Percentiles rank a stretch among this genome's conserved stretches.
Evolutionary conservation across 1,140 invertebrate species (phyloP).

Genomic region (Batillaria attramentaria): DNA sequence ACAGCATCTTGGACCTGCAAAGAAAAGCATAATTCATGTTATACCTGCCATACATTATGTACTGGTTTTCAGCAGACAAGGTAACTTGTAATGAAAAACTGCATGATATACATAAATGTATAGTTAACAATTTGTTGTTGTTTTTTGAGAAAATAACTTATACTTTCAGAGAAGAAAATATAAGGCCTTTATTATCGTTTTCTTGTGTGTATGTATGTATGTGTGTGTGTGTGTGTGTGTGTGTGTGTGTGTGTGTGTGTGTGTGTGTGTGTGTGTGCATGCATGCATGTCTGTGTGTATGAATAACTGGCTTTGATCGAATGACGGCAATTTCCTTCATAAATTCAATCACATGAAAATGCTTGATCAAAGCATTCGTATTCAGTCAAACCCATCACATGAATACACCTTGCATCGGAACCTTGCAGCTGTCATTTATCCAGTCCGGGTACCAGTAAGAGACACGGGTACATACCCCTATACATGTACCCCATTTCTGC

Average conservation of each 20-base stretch:
- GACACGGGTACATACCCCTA: no score
- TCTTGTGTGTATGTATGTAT: conserved; percentile 13
- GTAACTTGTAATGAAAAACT: neutral
- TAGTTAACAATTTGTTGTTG: neutral
- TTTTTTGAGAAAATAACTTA: neutral
- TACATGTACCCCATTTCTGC: no score
- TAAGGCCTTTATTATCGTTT: neutral
- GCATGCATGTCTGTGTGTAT: neutral
- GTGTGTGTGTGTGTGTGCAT: neutral
- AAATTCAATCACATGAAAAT: neutral
- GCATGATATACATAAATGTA: no score
- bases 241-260: neutral
- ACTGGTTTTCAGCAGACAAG: neutral
- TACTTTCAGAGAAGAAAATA: neutral
- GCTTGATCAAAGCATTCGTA: no score
- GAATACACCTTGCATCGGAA: no score
- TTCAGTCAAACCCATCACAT: no score
- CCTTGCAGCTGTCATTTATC: no score
- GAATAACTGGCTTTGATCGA: neutral
- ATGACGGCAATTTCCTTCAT: neutral
- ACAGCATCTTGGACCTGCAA: conserved; percentile 59
- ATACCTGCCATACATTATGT: neutral
- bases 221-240: conserved; percentile 11
- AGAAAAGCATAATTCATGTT: conserved; percentile 22
- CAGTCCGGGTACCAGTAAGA: no score